Evolutionary conservation across 2,888 invertebrate species (phyloP), one percentile per base, ranked within the genome.

Genomic region (Herminia tarsipennalis): DNA sequence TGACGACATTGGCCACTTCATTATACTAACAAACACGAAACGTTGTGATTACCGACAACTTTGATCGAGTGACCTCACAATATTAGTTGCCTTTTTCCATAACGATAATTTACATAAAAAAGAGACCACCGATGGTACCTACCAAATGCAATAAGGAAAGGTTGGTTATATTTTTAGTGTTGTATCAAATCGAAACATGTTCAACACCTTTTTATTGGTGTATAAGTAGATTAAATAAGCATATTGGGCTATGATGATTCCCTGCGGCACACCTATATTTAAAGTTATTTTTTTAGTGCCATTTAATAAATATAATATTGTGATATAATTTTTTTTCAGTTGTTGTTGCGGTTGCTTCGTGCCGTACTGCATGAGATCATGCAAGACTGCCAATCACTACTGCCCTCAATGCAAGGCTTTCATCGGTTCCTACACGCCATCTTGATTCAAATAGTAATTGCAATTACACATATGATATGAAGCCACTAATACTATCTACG

Each of bases 341-440:
- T 90, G 89, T 69, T 90, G 89, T 55, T 90, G 91, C 50, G 89
- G 86, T 22, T 90, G 91, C 62, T 76, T 90, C 54, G 73, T 89
- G 4, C 92, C 91, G 2, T 90, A 89, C 70, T 91, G 91, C 77
- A 90, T 92, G 88, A 75, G 78, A 27, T 91, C 91, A 6, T 91
- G 90, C 78, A 92, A 93, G 78, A 92, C 93, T 55, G 92, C 89
- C 38, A 92, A 91, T 58, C 91, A 91, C 67, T 92, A 92, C 83
- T 92, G 92, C 64, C 91, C 92, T 12, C 74, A 83, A 50, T 88
- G 90, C 68, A 80, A 82, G 52, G 90, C 87, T 3, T 91, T 87
- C 65, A 67, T 90, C 42, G 91, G 91, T 9, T 73, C 86, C 17
- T 80, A 86, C 49, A 72, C 78, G 6, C 88, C 88, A 8, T 88